Evolutionary conservation across 2,888 invertebrate species (phyloP).

Genomic region (Elgonia sp.): DNA sequence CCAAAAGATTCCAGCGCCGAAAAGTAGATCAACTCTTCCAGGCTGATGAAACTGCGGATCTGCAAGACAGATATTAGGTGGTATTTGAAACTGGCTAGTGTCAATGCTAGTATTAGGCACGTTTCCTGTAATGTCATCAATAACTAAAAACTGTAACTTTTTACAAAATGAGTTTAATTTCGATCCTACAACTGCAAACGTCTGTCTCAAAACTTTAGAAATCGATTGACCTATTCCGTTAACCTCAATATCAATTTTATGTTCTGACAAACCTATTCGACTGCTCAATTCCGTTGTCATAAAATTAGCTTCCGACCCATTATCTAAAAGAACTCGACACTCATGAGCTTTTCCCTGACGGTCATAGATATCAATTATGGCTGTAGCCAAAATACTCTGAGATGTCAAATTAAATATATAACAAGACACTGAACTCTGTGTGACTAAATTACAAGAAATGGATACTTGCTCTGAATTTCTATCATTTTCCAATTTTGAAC

Average conservation of each 20-base stretch:
- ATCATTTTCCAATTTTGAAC: neutral
- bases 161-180: neutral
- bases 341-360: neutral
- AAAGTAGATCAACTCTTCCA: conserved; percentile 4
- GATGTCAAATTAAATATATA: neutral
- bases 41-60: conserved; percentile 30
- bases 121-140: conserved; percentile 1
- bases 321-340: conserved; percentile 4
- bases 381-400: neutral
- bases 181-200: neutral
- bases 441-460: neutral
- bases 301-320: conserved; percentile 9
- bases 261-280: neutral
- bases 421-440: neutral
- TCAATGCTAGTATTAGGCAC: neutral
- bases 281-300: neutral
- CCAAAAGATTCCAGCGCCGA: conserved; percentile 33
- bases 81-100: conserved; percentile 4
- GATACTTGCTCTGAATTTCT: neutral
- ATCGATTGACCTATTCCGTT: neutral
- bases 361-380: neutral
- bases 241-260: neutral
- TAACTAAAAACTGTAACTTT: neutral
- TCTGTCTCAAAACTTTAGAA: neutral
- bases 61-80: conserved; percentile 17